These are phyloP conservation scores for Sardinella longiceps DNA, from an alignment of 2,797 vertebrate genomes.

Conservation along the genomic window DNA sequence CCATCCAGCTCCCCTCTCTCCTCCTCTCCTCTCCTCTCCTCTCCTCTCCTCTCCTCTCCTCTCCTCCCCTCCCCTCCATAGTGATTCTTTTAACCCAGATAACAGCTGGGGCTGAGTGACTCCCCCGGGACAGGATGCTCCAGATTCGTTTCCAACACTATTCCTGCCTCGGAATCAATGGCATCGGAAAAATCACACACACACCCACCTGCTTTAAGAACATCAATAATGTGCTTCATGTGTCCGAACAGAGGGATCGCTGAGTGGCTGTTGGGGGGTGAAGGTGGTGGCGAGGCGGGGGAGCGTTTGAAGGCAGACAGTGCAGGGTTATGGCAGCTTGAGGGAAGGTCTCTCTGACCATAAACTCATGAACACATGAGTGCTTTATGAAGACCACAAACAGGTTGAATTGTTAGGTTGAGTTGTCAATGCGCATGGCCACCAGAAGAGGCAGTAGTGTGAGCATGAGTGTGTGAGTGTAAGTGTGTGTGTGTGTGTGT, in stretches of 20 bases:
- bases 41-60: background rate
- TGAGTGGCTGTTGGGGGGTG: background rate
- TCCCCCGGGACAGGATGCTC: slow-evolving; percentile 44
- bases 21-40: too few relatives aligned
- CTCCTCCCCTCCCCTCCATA: background rate
- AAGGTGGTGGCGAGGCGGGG: too few relatives aligned
- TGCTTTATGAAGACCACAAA: background rate
- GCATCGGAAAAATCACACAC: background rate
- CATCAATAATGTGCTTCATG: background rate
- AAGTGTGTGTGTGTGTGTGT: too few relatives aligned
- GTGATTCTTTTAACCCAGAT: slow-evolving; percentile 49
- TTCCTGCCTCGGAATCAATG: slow-evolving; percentile 16
- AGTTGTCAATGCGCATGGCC: background rate
- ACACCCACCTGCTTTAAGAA: background rate
- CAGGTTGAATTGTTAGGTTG: background rate
- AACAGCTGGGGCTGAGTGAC: slow-evolving; percentile 33
- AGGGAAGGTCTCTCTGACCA: background rate
- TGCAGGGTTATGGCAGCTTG: background rate
- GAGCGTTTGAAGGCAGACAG: background rate
- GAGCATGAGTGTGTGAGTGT: too few relatives aligned
- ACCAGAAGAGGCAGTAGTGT: background rate
- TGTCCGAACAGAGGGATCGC: background rate
- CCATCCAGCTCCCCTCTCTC: background rate
- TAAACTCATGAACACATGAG: background rate
- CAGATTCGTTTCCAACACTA: slow-evolving; percentile 38